Evolutionary conservation across 2,113 vertebrate species (phyloP).

Genomic region (Carassius carassius): DNA sequence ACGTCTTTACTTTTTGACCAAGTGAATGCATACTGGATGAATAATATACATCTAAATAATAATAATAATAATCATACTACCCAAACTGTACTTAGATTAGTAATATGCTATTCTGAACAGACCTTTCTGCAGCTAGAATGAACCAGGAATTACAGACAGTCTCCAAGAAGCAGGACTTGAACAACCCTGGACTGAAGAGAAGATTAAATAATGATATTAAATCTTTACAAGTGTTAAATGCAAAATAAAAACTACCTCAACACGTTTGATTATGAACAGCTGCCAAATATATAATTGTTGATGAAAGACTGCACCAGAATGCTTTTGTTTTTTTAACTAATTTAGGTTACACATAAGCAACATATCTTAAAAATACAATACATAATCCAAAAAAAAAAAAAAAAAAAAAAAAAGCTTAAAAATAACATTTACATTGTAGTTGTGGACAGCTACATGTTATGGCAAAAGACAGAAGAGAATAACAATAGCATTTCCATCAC

Average conservation of each 20-base stretch:
- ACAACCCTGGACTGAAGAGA: background rate
- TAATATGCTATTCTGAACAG: background rate
- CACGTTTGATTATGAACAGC: conserved; percentile 71
- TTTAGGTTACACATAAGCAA: conserved; percentile 63
- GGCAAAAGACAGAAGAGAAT: conserved; percentile 56
- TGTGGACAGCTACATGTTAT: conserved; percentile 60
- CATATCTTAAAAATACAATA: conserved; percentile 67
- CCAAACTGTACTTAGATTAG: background rate
- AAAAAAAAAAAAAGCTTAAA: conserved; percentile 32
- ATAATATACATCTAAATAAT: background rate
- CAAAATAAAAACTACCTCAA: conserved; percentile 34
- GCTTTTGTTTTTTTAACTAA: conserved; percentile 58
- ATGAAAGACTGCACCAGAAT: conserved; percentile 67
- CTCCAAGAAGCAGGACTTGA: background rate
- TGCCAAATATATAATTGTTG: conserved; percentile 72
- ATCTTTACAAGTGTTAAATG: background rate
- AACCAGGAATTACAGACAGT: background rate
- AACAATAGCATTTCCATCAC: conserved; percentile 64
- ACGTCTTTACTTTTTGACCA: background rate
- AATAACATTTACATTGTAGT: conserved; percentile 63
- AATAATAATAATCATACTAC: background rate
- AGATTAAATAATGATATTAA: background rate
- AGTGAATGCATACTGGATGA: background rate
- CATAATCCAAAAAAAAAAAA: conserved; percentile 64
- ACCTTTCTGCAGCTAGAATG: background rate